Base-by-base conservation (phyloP, 2,797 vertebrate genomes). In the Hydrophis major region DNA sequence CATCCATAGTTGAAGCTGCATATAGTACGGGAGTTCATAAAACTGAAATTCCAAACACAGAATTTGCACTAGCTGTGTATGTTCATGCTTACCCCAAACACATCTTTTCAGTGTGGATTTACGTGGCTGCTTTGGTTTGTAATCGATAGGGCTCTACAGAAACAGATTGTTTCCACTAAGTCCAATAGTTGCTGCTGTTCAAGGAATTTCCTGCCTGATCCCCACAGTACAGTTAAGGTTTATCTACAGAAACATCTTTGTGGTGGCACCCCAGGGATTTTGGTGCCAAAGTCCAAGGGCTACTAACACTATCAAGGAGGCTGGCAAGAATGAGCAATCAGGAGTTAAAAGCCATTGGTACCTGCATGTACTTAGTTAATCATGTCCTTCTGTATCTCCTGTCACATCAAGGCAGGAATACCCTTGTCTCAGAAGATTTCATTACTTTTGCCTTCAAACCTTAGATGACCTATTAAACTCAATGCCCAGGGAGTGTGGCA, bases 61-160 rank as follows among this genome's bases (percentile, higher is more conserved):
- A 99, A 96, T 99, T 99, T 96, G 99, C 99, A 7, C 96, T 99
- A 96, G 99, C 99, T 0, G 99, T 99, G 2, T 98, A 99, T 2
- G 93, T 99, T 90, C 99, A 99, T 83, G 98, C 99, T 1, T 99
- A 99, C 92, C 99, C 99, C 18, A 98, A 98, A 89, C 98, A 98
- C 0, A 98, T 99, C 92, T 97, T 99, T 60, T 99, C 99, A 0
- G 98, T 99, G 25, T 99, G 99, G 99, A 98, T 99, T 93, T 99
- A 99, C 88, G 97, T 99, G 92, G 99, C 99, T 92, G 99, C 99
- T 4, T 98, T 99, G 4, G 94, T 98, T 89, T 98, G 98, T 32
- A 98, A 97, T n/a, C 96, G 96, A 96, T 97, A 95, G 74, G 37
- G 10, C 10, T 78, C 18, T 42, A 78, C 8, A 78, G 95, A 56